phyloP scores from a whole-genome alignment of 2,888 invertebrate genomes.

The Cyrtodaria siliqua region DNA sequence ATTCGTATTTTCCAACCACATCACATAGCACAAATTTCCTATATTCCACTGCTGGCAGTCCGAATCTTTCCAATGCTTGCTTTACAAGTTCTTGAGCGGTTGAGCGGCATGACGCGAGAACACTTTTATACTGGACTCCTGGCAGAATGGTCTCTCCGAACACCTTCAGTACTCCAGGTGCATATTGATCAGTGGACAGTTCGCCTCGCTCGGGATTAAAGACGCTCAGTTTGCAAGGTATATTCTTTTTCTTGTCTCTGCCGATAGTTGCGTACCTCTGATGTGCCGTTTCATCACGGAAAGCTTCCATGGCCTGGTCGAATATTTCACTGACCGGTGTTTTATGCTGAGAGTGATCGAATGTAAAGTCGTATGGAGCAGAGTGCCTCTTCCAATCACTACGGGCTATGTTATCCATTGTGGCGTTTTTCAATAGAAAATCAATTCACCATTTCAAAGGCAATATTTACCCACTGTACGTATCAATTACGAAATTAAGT shows the following conservation, averaged over 20 bases:
- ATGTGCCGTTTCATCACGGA: slow-evolving; percentile 23
- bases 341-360: slow-evolving; percentile 29
- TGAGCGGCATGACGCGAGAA: slow-evolving; percentile 79
- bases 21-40: slow-evolving; percentile 82
- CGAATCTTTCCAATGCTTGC: slow-evolving; percentile 81
- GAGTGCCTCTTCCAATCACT: slow-evolving; percentile 64
- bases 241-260: slow-evolving; percentile 29
- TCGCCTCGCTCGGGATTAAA: slow-evolving; percentile 61
- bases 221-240: slow-evolving; percentile 9
- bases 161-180: slow-evolving; percentile 82
- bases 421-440: slow-evolving; percentile 27
- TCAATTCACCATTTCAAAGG: slow-evolving; percentile 34
- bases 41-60: slow-evolving; percentile 66
- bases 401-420: slow-evolving; percentile 59
- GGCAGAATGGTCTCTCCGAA: slow-evolving; percentile 80
- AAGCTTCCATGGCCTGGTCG: slow-evolving; percentile 57
- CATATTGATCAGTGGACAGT: slow-evolving; percentile 77
- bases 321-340: slow-evolving; percentile 43
- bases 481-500: slow-evolving; percentile 35
- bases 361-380: slow-evolving; percentile 53
- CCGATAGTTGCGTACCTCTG: slow-evolving; percentile 43
- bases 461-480: slow-evolving; percentile 29
- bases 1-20: slow-evolving; percentile 73
- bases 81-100: slow-evolving; percentile 81
- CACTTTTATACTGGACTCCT: slow-evolving; percentile 83